These are phyloP conservation scores for Microtus richardsoni DNA, from an alignment of 2,113 vertebrate species.

Conservation along the genomic window DNA sequence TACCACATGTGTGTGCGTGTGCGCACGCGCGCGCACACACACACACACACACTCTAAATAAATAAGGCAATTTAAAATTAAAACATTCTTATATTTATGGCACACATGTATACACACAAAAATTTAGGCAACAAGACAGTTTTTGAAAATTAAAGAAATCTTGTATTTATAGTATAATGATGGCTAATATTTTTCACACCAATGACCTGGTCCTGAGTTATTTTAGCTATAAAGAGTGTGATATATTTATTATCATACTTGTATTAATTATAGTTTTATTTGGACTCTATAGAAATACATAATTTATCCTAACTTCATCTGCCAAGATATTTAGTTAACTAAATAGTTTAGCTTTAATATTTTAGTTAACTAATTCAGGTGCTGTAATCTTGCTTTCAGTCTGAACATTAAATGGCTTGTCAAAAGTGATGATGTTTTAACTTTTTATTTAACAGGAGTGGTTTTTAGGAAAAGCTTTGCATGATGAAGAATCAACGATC, in stretches of 20 bases:
- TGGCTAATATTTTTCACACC: neutral
- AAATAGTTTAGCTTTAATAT: neutral
- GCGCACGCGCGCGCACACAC: neutral
- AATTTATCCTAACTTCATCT: constrained; percentile 15
- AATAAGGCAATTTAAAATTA: neutral
- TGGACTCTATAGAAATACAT: neutral
- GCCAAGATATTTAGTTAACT: neutral
- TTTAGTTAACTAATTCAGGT: constrained; percentile 15
- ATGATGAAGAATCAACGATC: constrained; percentile 97
- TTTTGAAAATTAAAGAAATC: neutral
- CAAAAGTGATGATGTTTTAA: constrained; percentile 3
- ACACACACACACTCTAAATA: neutral
- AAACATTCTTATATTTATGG: neutral
- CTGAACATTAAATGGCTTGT: neutral
- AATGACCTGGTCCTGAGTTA: neutral
- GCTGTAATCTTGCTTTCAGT: neutral
- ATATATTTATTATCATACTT: neutral
- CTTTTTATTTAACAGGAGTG: constrained; percentile 91
- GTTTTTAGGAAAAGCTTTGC: constrained; percentile 96
- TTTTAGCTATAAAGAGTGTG: neutral
- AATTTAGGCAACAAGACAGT: neutral
- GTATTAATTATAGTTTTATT: constrained; percentile 42
- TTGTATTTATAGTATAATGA: neutral
- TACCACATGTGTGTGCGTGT: no score
- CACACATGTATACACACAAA: neutral